These are phyloP conservation scores for Poeciliopsis prolifica DNA, from an alignment of 2,113 vertebrate species.

Conservation along the genomic window DNA sequence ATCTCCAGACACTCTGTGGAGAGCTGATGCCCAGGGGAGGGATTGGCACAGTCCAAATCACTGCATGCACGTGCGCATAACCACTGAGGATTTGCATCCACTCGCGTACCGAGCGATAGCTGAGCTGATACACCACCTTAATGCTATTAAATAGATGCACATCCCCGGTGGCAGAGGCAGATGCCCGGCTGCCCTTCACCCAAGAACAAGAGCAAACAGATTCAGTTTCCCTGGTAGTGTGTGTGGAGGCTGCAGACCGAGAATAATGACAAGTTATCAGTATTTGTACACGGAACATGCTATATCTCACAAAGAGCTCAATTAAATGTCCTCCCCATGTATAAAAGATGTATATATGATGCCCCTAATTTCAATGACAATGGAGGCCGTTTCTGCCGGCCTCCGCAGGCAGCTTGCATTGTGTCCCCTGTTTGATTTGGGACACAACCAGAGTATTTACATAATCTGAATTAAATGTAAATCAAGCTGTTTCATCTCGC, in stretches of 20 bases:
- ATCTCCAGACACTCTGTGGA: slow-evolving; percentile 28
- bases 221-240: slow-evolving; percentile 25
- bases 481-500: slow-evolving; percentile 73
- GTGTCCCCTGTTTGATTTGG: slow-evolving; percentile 63
- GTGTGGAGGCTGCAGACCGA: slow-evolving; percentile 31
- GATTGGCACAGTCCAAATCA: slow-evolving; percentile 38
- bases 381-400: slow-evolving; percentile 45
- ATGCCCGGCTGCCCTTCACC: slow-evolving; percentile 43
- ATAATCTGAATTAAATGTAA: slow-evolving; percentile 84
- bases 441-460: slow-evolving; percentile 74
- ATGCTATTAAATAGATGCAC: slow-evolving; percentile 57
- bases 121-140: slow-evolving; percentile 55
- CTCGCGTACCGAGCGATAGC: slow-evolving; percentile 30
- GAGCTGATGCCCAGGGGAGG: slow-evolving; percentile 37
- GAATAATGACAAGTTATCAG: slow-evolving; percentile 47
- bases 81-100: slow-evolving; percentile 47
- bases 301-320: slow-evolving; percentile 41
- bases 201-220: slow-evolving; percentile 45
- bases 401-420: slow-evolving; percentile 58
- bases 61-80: slow-evolving; percentile 33
- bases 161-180: slow-evolving; percentile 40
- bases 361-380: slow-evolving; percentile 73
- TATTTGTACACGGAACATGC: slow-evolving; percentile 31
- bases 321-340: slow-evolving; percentile 35
- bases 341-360: slow-evolving; percentile 36